Percentiles rank a stretch among this genome's conserved stretches.
phyloP scores from a whole-genome alignment of 1,140 invertebrate species.

The Varroa destructor region DNA sequence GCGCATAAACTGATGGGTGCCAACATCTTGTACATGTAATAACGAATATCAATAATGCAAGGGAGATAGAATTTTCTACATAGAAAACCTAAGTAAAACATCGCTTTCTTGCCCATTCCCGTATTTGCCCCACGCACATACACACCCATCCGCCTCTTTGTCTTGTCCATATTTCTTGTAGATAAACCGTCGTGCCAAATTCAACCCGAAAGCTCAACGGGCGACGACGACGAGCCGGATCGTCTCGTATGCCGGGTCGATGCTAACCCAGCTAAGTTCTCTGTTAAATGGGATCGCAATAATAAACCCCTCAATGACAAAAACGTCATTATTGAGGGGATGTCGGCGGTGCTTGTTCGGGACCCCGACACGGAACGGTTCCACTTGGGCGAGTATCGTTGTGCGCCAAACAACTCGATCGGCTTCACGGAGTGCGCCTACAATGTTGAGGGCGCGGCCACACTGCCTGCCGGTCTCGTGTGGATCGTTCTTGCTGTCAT shows the following conservation, averaged over 20 bases:
- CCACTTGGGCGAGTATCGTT: conserved; percentile 27
- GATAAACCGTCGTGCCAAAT: conserved; percentile 22
- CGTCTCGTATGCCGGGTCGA: conserved; percentile 10
- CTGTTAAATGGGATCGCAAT: conserved; percentile 27
- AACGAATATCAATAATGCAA: too few species aligned
- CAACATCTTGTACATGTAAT: too few species aligned
- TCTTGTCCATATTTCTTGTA: not conserved
- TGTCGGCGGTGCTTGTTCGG: conserved; percentile 22
- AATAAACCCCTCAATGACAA: conserved; percentile 24
- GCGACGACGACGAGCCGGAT: conserved; percentile 22
- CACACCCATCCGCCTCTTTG: too few species aligned
- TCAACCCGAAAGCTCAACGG: conserved; percentile 1
- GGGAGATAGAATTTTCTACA: too few species aligned
- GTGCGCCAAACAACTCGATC: conserved; percentile 23
- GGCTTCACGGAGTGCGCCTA: conserved; percentile 25
- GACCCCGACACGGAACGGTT: conserved; percentile 24
- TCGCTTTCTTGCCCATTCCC: too few species aligned
- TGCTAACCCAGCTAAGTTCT: conserved; percentile 16
- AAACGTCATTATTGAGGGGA: conserved; percentile 23
- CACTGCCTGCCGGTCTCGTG: not conserved
- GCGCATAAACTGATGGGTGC: too few species aligned
- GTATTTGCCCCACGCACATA: too few species aligned
- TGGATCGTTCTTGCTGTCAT: conserved; percentile 22
- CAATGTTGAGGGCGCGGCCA: conserved; percentile 4
- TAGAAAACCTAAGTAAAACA: too few species aligned